Percentiles rank a stretch among this genome's conserved stretches.
Evolutionary conservation across 2,888 invertebrate species (phyloP).

Genomic region (Sinelater perroti): DNA sequence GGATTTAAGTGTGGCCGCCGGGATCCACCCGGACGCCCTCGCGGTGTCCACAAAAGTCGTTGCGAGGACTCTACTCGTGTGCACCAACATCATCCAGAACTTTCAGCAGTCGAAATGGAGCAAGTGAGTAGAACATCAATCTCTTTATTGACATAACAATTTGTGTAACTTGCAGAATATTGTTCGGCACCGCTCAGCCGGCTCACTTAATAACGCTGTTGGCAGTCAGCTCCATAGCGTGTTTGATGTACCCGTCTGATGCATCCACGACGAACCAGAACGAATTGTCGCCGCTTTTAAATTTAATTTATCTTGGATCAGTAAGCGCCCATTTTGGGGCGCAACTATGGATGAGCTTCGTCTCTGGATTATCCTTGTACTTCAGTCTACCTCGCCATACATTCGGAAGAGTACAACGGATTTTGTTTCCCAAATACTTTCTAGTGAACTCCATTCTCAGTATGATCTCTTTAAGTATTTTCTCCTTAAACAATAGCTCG

Average conservation of each 20-base stretch:
- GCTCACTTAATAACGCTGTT: conserved; percentile 79
- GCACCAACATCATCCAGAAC: too few relatives aligned
- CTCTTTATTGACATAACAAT: neutral
- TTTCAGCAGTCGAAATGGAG: conserved; percentile 50
- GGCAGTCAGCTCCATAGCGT: conserved; percentile 65
- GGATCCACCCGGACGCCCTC: conserved; percentile 45
- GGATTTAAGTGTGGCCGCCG: neutral
- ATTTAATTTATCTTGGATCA: conserved; percentile 77
- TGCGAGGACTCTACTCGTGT: too few relatives aligned
- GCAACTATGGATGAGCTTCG: conserved; percentile 93
- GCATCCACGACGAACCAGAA: conserved; percentile 43
- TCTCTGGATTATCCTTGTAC: conserved; percentile 87
- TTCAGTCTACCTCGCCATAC: conserved; percentile 86
- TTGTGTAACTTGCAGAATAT: conserved; percentile 68
- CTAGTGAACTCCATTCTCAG: conserved; percentile 79
- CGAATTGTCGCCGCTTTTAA: conserved; percentile 59
- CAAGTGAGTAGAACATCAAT: conserved; percentile 47
- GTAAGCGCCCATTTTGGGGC: conserved; percentile 86
- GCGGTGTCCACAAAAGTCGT: conserved; percentile 51
- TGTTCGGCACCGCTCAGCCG: conserved; percentile 79
- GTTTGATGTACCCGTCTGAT: conserved; percentile 60
- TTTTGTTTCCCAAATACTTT: conserved; percentile 88
- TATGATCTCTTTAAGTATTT: conserved; percentile 75
- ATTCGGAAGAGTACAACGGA: conserved; percentile 87
- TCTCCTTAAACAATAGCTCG: conserved; percentile 70